Percentiles rank a stretch among this genome's conserved stretches.
phyloP scores from a whole-genome alignment of 2,888 invertebrate genomes.

The Frankliniella intonsa region DNA sequence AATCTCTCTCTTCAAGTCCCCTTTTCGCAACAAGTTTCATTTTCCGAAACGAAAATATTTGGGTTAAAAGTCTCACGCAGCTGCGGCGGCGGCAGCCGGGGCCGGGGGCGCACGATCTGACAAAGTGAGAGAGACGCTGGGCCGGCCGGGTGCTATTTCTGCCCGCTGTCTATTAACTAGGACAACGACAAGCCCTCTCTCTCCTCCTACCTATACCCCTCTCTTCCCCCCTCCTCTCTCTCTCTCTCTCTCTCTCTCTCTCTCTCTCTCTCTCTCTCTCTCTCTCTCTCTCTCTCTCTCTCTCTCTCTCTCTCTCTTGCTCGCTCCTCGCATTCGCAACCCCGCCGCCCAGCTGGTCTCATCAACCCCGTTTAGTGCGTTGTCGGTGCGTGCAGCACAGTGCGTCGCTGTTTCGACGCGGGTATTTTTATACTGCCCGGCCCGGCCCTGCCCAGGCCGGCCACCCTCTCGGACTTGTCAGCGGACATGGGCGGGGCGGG shows the following conservation, averaged over 20 bases:
- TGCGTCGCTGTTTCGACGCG: too few species aligned
- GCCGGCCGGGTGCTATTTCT: background rate
- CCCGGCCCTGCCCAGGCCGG: too few species aligned
- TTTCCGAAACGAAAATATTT: background rate
- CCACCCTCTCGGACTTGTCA: too few species aligned
- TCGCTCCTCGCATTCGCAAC: background rate
- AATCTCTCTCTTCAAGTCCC: background rate
- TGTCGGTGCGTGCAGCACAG: too few species aligned
- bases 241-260: background rate
- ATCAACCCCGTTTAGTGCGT: too few species aligned
- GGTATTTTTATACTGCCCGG: too few species aligned
- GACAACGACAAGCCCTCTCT: background rate
- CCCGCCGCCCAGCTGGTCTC: too few species aligned
- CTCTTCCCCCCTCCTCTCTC: background rate
- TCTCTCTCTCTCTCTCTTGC: background rate
- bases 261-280: background rate
- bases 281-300: background rate
- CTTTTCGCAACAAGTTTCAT: background rate
- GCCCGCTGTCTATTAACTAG: conserved; percentile 19
- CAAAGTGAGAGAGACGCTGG: background rate
- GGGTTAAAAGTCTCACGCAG: conserved; percentile 10
- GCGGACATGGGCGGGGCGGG: too few species aligned
- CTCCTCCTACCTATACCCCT: background rate
- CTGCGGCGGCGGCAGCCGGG: background rate
- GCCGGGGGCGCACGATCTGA: background rate